Evolutionary conservation across 30 jellyfish, hydroid and myxozoan species (phyloP).

Genomic region (Aurelia coerulea): DNA sequence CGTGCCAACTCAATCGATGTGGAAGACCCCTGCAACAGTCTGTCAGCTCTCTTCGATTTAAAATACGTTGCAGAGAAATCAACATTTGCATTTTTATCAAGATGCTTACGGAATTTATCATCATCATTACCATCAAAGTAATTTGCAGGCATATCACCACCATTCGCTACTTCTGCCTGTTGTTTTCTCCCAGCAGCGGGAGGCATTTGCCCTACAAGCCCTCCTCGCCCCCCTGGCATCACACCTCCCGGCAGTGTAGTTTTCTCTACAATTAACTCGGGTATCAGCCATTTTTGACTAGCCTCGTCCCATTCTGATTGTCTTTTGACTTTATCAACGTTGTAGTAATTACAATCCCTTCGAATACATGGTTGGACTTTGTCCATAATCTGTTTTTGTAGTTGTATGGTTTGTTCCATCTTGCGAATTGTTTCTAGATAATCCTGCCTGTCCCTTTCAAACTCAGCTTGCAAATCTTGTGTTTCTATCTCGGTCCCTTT

Average conservation of each 20-base stretch:
- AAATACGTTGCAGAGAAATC: slow-evolving; percentile 75
- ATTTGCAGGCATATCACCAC: slow-evolving; percentile 64
- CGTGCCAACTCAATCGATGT: slow-evolving; percentile 62
- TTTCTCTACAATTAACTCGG: slow-evolving; percentile 83
- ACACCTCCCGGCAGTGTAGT: slow-evolving; percentile 86
- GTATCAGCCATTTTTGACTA: slow-evolving; percentile 80
- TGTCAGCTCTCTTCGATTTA: slow-evolving; percentile 92
- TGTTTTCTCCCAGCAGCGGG: slow-evolving; percentile 5
- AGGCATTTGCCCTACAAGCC: slow-evolving; percentile 70
- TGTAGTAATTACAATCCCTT: slow-evolving; percentile 93
- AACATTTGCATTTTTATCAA: slow-evolving; percentile 65
- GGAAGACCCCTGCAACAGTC: slow-evolving; percentile 78
- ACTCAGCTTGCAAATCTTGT: slow-evolving; percentile 90
- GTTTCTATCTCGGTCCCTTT: slow-evolving; percentile 85
- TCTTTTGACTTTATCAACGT: slow-evolving; percentile 72
- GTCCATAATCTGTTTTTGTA: slow-evolving; percentile 87
- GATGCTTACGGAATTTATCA: slow-evolving; percentile 78
- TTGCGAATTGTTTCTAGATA: slow-evolving; percentile 92
- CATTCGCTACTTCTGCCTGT: slow-evolving; percentile 1
- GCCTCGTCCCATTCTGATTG: slow-evolving; percentile 89
- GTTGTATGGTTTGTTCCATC: slow-evolving; percentile 84
- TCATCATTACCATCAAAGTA: slow-evolving; percentile 59
- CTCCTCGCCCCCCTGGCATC: slow-evolving; percentile 66
- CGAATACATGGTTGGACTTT: slow-evolving; percentile 96
- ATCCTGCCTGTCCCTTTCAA: slow-evolving; percentile 94